Base-by-base conservation (phyloP, 2,797 vertebrate species). In the Galagoides demidoff region DNA sequence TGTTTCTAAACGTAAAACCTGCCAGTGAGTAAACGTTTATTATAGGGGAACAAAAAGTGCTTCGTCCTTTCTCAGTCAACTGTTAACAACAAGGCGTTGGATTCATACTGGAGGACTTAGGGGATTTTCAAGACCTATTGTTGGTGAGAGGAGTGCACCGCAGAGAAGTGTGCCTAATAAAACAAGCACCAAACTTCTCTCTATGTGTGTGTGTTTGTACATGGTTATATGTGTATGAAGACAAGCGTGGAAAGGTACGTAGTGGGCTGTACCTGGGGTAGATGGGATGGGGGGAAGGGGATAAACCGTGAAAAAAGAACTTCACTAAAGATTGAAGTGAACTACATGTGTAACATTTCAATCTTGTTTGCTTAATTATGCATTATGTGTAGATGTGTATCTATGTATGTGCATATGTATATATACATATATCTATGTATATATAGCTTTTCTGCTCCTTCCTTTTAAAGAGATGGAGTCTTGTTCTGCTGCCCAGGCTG, bases 1-100 rank as follows among this genome's bases (percentile, higher is more conserved):
- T 70, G 61, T 52, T 85, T 85, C 43, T 59, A 55, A 22, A 84
- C 79, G 37, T 70, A 87, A 95, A 93, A 61, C 68, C 49, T 85
- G 49, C 20, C 68, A 86, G 71, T 4, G 9, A 68, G 27, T 52
- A 61, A 77, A 37, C 59, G 16, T 11, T 90, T 74, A 37, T 45
- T 76, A 61, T 13, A 39, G 25, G 22, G n/a, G 12, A 71, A 52
- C 66, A 39, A 66, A 91, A 77, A 68, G 39, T 45, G 39, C 20
- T 77, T 83, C n/a, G 34, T 63, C 20, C 5, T 37, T 49, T 78
- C 39, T n/a, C 5, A 55, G 52, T 73, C 20, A 31, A 22, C 31
- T 73, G 55, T 74, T 61, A 76, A 74, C 57, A 86, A 88, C 43
- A 93, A 90, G 34, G 71, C 17, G 45, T 37, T 59, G 39, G 29